Evolutionary conservation across 2,113 vertebrate genomes (phyloP), one percentile per base, ranked within the genome.

Genomic region (Sardina pilchardus): DNA sequence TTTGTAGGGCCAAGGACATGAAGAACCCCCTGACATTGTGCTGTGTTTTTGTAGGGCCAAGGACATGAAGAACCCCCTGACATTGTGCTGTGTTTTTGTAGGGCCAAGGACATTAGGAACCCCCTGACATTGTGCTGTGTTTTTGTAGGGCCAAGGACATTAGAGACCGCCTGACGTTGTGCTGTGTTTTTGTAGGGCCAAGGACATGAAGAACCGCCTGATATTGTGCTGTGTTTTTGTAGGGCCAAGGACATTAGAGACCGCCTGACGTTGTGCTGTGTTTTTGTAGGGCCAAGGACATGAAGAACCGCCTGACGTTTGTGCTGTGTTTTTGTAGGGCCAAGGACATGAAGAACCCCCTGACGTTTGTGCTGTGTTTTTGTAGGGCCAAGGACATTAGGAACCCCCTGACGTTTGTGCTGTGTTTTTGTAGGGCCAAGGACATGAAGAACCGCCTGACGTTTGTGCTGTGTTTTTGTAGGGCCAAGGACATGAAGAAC

Each of bases 221-320:
- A 39, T 47, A 19, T 17, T 78, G 10, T 53, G 85, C 36, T 78
- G 30, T 87, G 0, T 53, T 47, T 82, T 45, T 36, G 45, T 88
- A 98, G 97, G 90, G 96, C 97, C 87, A 95, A 96, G 91, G 97
- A 97, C 86, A 94, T 97, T 93, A 96, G 96, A 90, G 96, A 94
- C 89, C 95, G 96, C 0, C 89, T 98, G 93, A 94, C 95, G 1
- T 96, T 99, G n/a, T n/a, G n/a, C n/a, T n/a, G n/a, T n/a, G n/a
- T n/a, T n/a, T 39, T 39, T 39, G 39, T 39, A 39, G 39, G 39
- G 39, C n/a, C n/a, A 39, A 2, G 39, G 39, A 39, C 39, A 39
- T 1, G 1, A 2, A 4, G 39, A 4, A 39, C n/a, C n/a, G n/a
- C n/a, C 39, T 39, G 39, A 39, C 10, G 19, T n/a, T 17, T 78